phyloP scores from a whole-genome alignment of 2,888 invertebrate genomes.

The Machimus atricapillus region DNA sequence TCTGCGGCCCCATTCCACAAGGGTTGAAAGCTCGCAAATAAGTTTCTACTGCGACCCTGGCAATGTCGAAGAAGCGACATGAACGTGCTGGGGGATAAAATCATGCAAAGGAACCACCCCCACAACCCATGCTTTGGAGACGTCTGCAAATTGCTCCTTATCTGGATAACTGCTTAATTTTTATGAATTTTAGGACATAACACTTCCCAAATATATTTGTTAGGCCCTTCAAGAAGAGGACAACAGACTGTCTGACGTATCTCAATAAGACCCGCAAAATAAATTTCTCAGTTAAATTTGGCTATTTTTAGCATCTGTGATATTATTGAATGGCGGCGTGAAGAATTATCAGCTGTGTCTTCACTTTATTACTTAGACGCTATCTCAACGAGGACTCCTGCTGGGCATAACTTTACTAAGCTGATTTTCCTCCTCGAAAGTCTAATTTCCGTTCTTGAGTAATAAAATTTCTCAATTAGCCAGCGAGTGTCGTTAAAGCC shows the following conservation, averaged over 20 bases:
- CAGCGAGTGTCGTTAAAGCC: background rate
- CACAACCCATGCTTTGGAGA: background rate
- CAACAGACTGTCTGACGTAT: background rate
- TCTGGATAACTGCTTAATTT: conserved; percentile 35
- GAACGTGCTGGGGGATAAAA: background rate
- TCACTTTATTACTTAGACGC: background rate
- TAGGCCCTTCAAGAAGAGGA: background rate
- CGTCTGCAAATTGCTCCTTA: background rate
- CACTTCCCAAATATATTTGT: background rate
- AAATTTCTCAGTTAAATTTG: background rate
- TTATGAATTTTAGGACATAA: conserved; percentile 22
- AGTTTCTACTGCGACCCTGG: background rate
- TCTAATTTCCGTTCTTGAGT: background rate
- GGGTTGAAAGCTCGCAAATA: conserved; percentile 31
- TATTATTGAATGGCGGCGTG: background rate
- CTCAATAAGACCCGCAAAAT: background rate
- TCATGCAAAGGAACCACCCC: background rate
- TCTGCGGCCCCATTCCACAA: background rate
- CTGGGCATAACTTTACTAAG: background rate
- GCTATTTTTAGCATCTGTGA: conserved; percentile 8
- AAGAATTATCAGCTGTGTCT: background rate
- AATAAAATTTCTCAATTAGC: conserved; percentile 33
- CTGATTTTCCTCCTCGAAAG: background rate
- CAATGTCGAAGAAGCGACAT: background rate
- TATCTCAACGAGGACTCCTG: background rate